These are phyloP conservation scores for Kryptolebias marmoratus DNA, from an alignment of 2,113 vertebrate species.

Conservation along the genomic window DNA sequence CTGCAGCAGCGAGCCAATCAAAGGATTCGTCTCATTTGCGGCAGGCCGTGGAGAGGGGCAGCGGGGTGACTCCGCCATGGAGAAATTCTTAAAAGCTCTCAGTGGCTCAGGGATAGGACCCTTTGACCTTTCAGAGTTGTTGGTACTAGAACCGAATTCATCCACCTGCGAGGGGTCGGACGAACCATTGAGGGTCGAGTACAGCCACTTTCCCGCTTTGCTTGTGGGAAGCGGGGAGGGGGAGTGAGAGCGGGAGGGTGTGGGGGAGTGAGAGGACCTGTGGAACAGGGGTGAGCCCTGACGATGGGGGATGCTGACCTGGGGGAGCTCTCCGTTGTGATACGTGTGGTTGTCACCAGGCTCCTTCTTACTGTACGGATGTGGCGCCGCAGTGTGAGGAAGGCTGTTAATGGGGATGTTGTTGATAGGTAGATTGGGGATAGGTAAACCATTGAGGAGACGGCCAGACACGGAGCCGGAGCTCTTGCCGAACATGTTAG, in stretches of 20 bases:
- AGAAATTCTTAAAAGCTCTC: slow-evolving; percentile 89
- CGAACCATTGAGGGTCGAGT: slow-evolving; percentile 77
- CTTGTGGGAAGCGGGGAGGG: slow-evolving; percentile 72
- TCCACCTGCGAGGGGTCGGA: slow-evolving; percentile 79
- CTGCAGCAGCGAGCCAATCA: slow-evolving; percentile 95
- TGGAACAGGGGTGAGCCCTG: slow-evolving; percentile 80
- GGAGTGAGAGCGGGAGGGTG: slow-evolving; percentile 75
- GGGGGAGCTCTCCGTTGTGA: slow-evolving; percentile 75
- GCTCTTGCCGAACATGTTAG: slow-evolving; percentile 85
- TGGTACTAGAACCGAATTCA: slow-evolving; percentile 71
- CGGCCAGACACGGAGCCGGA: slow-evolving; percentile 63
- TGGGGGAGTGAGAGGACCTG: slow-evolving; percentile 79
- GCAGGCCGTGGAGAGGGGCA: slow-evolving; percentile 80
- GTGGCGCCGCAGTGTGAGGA: slow-evolving; percentile 48
- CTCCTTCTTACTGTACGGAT: slow-evolving; percentile 63
- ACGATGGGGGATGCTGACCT: slow-evolving; percentile 67
- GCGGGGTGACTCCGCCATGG: slow-evolving; percentile 81
- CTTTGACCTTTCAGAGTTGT: slow-evolving; percentile 77
- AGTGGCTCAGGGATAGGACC: slow-evolving; percentile 77
- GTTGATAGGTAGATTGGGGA: slow-evolving; percentile 73
- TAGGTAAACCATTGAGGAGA: slow-evolving; percentile 63
- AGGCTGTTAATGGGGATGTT: slow-evolving; percentile 72
- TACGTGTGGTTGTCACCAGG: slow-evolving; percentile 44
- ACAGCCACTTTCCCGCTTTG: slow-evolving; percentile 85
- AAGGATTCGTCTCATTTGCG: slow-evolving; percentile 86